phyloP scores from a whole-genome alignment of 1,140 invertebrate species.

The Chymomyza costata region DNA sequence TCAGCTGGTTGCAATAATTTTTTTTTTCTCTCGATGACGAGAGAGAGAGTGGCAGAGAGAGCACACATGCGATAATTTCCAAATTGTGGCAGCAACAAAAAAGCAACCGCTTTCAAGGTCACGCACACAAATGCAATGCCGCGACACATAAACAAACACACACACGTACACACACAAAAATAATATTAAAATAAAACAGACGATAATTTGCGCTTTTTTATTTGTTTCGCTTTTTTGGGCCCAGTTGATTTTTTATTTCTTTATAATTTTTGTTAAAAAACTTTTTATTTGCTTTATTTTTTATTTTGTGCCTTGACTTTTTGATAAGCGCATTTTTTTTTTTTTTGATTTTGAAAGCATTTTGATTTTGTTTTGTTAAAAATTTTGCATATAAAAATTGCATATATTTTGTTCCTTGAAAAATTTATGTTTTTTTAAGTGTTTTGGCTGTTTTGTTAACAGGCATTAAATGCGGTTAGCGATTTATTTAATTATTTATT shows the following conservation, averaged over 20 bases:
- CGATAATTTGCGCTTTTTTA: slow-evolving; percentile 48
- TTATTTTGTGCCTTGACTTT: slow-evolving; percentile 18
- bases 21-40: no score
- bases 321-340: no score
- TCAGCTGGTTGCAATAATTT: slow-evolving; percentile 32
- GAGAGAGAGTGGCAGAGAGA: neutral
- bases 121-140: slow-evolving; percentile 39
- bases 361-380: no score
- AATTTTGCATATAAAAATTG: no score
- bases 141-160: slow-evolving; percentile 6
- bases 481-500: no score
- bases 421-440: no score
- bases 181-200: slow-evolving; percentile 39
- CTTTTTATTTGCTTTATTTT: slow-evolving; percentile 28
- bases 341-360: no score
- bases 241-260: neutral
- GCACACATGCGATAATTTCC: slow-evolving; percentile 64
- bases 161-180: slow-evolving; percentile 14
- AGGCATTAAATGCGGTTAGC: no score
- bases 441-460: no score
- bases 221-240: slow-evolving; percentile 7
- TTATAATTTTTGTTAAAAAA: no score
- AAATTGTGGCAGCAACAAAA: slow-evolving; percentile 61
- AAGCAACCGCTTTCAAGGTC: slow-evolving; percentile 70
- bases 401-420: no score